Evolutionary conservation across 2,113 vertebrate species (phyloP).

Genomic region (Apus apus): DNA sequence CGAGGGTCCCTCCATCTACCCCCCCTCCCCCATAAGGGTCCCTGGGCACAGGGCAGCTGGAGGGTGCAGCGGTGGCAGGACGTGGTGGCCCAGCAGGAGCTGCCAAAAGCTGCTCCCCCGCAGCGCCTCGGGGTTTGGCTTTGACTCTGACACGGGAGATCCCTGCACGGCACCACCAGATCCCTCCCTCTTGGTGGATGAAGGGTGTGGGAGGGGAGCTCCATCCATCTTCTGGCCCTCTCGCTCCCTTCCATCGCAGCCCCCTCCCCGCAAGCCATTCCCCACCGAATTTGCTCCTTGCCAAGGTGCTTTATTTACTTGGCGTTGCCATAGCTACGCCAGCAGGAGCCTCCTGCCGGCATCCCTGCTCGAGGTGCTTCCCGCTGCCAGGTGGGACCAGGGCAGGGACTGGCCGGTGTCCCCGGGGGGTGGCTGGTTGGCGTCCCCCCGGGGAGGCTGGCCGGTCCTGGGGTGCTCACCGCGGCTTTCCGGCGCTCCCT

Average conservation of each 20-base stretch:
- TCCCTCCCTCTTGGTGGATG: fast-evolving
- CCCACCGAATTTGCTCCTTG: not conserved
- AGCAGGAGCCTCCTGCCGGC: slow-evolving; percentile 60
- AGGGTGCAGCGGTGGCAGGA: not conserved
- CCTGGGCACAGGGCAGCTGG: fast-evolving
- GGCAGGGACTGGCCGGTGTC: not conserved
- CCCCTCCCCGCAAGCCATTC: not conserved
- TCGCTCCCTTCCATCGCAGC: not conserved
- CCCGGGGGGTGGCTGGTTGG: not conserved
- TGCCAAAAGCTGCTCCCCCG: not conserved
- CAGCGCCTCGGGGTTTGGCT: not conserved
- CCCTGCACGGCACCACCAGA: not conserved
- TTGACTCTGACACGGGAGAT: not conserved
- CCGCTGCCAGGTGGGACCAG: slow-evolving; percentile 34
- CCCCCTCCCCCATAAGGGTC: fast-evolving
- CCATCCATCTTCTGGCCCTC: too few species aligned
- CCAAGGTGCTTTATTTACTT: slow-evolving; percentile 80
- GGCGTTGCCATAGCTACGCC: slow-evolving; percentile 73
- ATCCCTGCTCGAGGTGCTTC: slow-evolving; percentile 20
- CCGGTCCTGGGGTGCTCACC: not conserved
- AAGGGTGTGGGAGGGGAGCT: too few species aligned
- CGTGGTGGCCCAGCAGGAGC: not conserved
- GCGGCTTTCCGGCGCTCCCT: not conserved
- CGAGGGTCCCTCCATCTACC: fast-evolving
- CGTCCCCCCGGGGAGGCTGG: not conserved